Evolutionary conservation across 2,797 vertebrate species (phyloP), one percentile per base, ranked within the genome.

Genomic region (Okamejei kenojei): DNA sequence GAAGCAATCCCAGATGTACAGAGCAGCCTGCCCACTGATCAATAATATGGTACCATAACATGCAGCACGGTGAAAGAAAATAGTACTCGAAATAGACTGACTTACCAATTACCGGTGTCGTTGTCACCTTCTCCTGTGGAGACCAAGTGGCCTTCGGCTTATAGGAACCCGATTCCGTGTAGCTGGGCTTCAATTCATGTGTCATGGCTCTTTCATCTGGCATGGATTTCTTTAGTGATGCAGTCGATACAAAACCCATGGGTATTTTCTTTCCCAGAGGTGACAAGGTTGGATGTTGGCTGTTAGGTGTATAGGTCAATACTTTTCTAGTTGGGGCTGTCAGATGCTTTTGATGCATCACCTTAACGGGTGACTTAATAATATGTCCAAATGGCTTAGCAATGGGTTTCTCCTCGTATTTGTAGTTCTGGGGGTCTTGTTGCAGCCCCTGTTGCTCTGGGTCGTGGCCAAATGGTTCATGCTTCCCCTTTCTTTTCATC

Each of bases 401-500:
- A 91, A 58, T 58, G 10, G 23, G 21, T 17, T 76, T 92, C 23
- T 76, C 38, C 54, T 97, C 96, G 0, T 96, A 96, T 94, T 95
- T 19, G 0, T 93, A 9, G 35, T 97, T 97, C 0, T 95, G 95
- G 10, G 77, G 93, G 93, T 96, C 96, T 8, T 35, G 90, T 11
- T 92, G 88, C 0, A 86, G 23, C 26, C 61, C 81, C 54, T 11
- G 81, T 13, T 58, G 84, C n/a, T 32, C 17, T 54, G 71, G 71
- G 10, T 92, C 90, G 1, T 76, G 90, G 23, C 90, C 96, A 23
- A 96, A 80, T 0, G 94, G 94, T 79, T 95, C 96, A 0, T 95
- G 95, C 58, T 96, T 97, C 95, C 95, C 93, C 73, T 97, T 97
- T 95, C 98, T 98, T 94, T 97, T 96, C 96, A 98, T 97, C 45